These are phyloP conservation scores for Chrosomus eos DNA, from an alignment of 2,797 vertebrate species.

Conservation along the genomic window DNA sequence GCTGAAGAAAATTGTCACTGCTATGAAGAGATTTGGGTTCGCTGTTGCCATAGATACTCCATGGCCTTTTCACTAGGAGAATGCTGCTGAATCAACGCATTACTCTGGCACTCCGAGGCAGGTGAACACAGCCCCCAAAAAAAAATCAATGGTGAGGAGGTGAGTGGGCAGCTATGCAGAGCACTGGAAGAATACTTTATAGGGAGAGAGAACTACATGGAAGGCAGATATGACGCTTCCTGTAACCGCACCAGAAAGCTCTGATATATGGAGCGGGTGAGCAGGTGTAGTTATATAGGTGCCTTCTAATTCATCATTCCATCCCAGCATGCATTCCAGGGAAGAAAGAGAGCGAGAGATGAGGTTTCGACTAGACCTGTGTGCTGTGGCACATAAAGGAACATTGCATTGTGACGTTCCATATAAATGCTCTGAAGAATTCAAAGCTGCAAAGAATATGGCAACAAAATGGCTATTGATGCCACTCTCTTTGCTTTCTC, in stretches of 20 bases:
- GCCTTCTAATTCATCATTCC: constrained; percentile 53
- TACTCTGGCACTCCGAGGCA: constrained; percentile 51
- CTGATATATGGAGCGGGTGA: constrained; percentile 21
- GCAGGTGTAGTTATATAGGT: constrained; percentile 35
- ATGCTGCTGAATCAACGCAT: constrained; percentile 51
- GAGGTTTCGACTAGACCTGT: constrained; percentile 9
- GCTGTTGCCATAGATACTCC: constrained; percentile 63
- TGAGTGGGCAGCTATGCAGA: constrained; percentile 46
- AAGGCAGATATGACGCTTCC: constrained; percentile 27
- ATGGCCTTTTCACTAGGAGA: constrained; percentile 54
- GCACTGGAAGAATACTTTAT: constrained; percentile 15
- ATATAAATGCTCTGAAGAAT: constrained; percentile 16
- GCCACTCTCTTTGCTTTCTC: background rate
- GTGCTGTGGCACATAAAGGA: constrained; percentile 42
- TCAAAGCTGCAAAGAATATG: constrained; percentile 5
- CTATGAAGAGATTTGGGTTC: constrained; percentile 53
- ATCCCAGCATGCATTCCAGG: constrained; percentile 28
- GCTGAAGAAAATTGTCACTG: constrained; percentile 57
- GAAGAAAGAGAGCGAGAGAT: constrained; percentile 30
- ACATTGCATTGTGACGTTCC: background rate
- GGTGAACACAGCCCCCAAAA: constrained; percentile 40
- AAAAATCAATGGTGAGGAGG: constrained; percentile 52
- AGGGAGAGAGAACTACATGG: constrained; percentile 13
- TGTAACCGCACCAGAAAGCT: constrained; percentile 7
- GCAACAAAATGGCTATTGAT: constrained; percentile 13